Evolutionary conservation across 2,113 vertebrate species (phyloP).

Genomic region (Cromileptes altivelis): DNA sequence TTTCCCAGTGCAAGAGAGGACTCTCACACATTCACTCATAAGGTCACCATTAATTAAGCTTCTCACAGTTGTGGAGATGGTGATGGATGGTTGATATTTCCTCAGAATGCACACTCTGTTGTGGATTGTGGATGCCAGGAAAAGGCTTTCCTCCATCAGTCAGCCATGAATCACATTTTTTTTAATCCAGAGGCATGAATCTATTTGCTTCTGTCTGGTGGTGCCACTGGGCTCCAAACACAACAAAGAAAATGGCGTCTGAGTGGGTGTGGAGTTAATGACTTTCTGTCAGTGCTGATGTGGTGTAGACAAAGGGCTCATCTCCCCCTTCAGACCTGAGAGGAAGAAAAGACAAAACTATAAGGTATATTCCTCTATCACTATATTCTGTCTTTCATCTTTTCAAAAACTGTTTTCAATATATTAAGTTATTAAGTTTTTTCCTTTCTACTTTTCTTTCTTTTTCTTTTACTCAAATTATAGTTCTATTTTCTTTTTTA

Average conservation of each 20-base stretch:
- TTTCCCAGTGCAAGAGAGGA: conserved; percentile 25
- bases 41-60: conserved; percentile 71
- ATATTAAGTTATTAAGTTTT: neutral
- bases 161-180: conserved; percentile 51
- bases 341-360: neutral
- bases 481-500: neutral
- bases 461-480: neutral
- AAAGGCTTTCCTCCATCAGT: conserved; percentile 55
- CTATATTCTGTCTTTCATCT: neutral
- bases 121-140: conserved; percentile 43
- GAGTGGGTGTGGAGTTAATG: conserved; percentile 65
- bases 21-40: conserved; percentile 43
- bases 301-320: conserved; percentile 34
- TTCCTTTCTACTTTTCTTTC: neutral
- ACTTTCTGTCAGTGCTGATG: conserved; percentile 69
- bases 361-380: neutral
- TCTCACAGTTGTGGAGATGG: conserved; percentile 40
- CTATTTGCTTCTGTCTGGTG: conserved; percentile 55
- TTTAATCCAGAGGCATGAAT: conserved; percentile 54
- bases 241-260: conserved; percentile 52
- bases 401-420: neutral
- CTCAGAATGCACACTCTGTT: conserved; percentile 43
- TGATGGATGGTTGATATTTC: conserved; percentile 72
- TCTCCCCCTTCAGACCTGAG: conserved; percentile 25
- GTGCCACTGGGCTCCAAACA: conserved; percentile 46